Conservation (phyloP, 2,797 vertebrate species). For the Enteromius mattozi region DNA sequence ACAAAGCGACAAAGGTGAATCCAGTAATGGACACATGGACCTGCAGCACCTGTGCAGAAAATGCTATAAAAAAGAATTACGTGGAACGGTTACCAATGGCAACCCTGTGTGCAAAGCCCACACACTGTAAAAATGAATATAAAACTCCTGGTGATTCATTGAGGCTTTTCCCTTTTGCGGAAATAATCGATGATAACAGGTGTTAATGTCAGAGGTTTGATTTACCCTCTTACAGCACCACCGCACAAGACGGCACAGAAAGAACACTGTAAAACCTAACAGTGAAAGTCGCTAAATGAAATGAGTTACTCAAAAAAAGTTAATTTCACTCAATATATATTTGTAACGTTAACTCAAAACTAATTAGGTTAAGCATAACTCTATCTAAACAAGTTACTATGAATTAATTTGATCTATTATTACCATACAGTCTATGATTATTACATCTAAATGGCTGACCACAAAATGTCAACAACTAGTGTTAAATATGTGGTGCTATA, state of each 20-base stretch:
- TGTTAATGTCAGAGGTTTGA: not conserved
- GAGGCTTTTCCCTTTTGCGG: slow-evolving; percentile 1
- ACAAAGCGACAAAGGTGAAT: slow-evolving; percentile 18
- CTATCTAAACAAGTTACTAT: no score
- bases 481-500: no score
- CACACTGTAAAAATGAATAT: slow-evolving; percentile 36
- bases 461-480: no score
- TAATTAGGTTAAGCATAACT: no score
- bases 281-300: no score
- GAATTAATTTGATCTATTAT: no score
- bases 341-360: no score
- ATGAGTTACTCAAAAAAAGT: no score
- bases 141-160: slow-evolving; percentile 38
- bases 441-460: no score
- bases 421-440: no score
- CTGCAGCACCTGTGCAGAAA: slow-evolving; percentile 5
- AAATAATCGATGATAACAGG: not conserved
- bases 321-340: no score
- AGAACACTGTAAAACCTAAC: no score
- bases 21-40: slow-evolving; percentile 12
- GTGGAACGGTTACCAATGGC: slow-evolving; percentile 53
- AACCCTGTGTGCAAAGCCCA: slow-evolving; percentile 39
- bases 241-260: not conserved
- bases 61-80: slow-evolving; percentile 17
- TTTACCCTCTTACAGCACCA: not conserved